Conservation (phyloP, 2,113 vertebrate genomes). For the Rhinopithecus roxellana region DNA sequence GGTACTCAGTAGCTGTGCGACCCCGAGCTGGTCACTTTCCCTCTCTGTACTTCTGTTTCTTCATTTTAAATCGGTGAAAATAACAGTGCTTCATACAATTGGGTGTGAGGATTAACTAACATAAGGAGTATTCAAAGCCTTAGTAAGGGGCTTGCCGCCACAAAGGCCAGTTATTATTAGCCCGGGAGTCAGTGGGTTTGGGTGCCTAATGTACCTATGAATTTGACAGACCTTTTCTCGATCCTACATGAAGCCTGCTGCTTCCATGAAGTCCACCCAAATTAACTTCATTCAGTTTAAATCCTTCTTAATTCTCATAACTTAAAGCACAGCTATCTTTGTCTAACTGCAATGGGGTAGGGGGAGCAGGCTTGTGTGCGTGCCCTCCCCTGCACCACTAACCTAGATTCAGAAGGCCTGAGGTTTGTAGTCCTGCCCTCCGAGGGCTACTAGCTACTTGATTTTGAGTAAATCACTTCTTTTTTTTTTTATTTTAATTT, state of each 20-base stretch:
- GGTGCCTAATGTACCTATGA: neutral
- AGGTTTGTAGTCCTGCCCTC: neutral
- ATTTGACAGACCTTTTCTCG: neutral
- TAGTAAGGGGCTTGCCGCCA: neutral
- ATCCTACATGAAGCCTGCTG: neutral
- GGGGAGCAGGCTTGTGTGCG: neutral
- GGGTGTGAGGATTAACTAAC: neutral
- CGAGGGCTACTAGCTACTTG: neutral
- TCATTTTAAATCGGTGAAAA: neutral
- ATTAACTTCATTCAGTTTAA: neutral
- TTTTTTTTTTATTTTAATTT: neutral
- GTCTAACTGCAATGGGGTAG: neutral
- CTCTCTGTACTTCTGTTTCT: neutral
- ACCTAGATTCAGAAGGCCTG: neutral
- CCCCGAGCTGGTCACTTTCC: neutral
- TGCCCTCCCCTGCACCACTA: neutral
- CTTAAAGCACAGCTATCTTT: neutral
- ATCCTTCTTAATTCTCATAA: neutral
- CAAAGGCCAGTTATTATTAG: neutral
- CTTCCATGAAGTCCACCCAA: neutral
- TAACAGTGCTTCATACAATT: neutral
- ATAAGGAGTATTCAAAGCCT: neutral
- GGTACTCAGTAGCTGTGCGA: neutral
- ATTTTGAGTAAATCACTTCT: neutral
- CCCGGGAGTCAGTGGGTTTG: too few species aligned